phyloP scores from a whole-genome alignment of 2,113 vertebrate species.

The Ptilorrhoa leucosticta region DNA sequence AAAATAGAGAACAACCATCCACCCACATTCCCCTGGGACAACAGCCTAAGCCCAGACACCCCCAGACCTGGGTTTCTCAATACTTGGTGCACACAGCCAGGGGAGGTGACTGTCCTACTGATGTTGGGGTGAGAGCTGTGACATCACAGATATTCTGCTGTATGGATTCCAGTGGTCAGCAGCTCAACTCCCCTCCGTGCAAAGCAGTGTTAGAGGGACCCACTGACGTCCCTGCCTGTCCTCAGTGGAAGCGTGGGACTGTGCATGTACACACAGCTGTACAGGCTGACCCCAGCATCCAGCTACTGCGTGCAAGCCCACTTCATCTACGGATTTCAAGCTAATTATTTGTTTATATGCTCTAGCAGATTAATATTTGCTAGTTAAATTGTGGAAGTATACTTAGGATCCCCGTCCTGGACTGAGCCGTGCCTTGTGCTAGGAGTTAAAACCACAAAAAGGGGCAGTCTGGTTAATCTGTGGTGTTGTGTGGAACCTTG shows the following conservation, averaged over 20 bases:
- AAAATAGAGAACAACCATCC: background rate
- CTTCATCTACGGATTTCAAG: background rate
- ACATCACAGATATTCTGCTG: background rate
- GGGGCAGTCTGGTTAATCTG: background rate
- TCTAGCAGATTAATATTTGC: background rate
- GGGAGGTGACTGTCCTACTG: background rate
- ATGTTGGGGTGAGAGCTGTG: background rate
- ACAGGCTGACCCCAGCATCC: background rate
- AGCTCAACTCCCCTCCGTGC: fast-evolving
- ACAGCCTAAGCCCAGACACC: background rate
- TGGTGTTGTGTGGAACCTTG: background rate
- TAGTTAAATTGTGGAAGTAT: background rate
- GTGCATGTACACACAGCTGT: background rate
- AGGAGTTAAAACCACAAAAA: background rate
- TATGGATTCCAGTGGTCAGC: background rate
- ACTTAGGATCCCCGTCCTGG: background rate
- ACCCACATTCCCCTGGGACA: background rate
- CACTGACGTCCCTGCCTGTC: background rate
- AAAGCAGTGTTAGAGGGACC: background rate
- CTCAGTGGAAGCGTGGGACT: background rate
- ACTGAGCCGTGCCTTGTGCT: background rate
- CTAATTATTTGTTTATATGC: background rate
- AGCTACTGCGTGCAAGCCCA: background rate
- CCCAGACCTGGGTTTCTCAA: background rate
- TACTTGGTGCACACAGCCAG: background rate